Conservation (phyloP, 1,140 invertebrate genomes). For the Bicyclus anynana region DNA sequence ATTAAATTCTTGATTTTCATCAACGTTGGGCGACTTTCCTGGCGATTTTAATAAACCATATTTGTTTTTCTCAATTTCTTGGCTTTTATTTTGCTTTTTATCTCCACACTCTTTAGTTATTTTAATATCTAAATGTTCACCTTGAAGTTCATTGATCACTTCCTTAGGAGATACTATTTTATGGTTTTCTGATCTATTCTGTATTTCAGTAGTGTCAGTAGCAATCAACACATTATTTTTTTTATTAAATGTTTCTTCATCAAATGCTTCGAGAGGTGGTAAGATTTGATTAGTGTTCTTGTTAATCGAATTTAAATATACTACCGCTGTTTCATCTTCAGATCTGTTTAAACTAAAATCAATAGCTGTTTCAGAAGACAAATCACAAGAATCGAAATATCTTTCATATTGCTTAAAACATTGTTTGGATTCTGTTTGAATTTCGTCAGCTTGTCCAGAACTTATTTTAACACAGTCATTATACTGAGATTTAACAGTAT, state of each 20-base stretch:
- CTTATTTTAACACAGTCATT: constrained; percentile 1
- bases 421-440: background rate
- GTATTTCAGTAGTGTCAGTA: background rate
- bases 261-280: background rate
- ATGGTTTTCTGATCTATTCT: background rate
- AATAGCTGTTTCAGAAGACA: constrained; percentile 38
- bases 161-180: background rate
- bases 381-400: constrained; percentile 1
- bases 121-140: background rate
- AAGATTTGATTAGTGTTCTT: background rate
- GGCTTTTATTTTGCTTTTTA: background rate
- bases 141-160: background rate
- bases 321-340: background rate
- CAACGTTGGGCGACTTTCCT: background rate
- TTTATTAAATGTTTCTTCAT: background rate
- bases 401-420: background rate
- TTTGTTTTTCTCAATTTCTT: background rate
- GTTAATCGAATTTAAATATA: background rate
- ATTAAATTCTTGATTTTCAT: background rate
- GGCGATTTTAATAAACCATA: background rate
- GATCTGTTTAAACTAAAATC: constrained; percentile 52
- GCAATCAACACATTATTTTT: background rate
- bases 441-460: too few relatives aligned
- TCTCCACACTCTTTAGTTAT: background rate
- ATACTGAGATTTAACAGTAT: constrained; percentile 43